Conservation (phyloP, 2,888 invertebrate species). For the Tiliacea aurago region DNA sequence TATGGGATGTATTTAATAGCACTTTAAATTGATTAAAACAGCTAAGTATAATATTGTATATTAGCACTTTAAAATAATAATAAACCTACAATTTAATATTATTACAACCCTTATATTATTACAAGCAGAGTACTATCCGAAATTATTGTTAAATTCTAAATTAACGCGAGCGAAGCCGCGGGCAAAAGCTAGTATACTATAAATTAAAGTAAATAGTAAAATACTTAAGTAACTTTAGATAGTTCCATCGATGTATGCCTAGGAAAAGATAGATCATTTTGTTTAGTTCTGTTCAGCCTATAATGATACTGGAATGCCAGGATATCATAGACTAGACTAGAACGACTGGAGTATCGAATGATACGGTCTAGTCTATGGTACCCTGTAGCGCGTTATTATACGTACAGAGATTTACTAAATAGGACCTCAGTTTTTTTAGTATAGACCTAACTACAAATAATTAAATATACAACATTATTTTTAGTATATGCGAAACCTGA, state of each 20-base stretch:
- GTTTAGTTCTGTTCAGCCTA: not conserved
- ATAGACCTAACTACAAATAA: too few species aligned
- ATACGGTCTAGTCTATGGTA: not conserved
- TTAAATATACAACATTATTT: too few species aligned
- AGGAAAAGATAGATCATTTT: not conserved
- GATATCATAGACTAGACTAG: not conserved
- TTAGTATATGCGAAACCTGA: too few species aligned
- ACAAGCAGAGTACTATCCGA: too few species aligned
- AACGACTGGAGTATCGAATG: not conserved
- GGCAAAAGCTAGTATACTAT: constrained; percentile 14
- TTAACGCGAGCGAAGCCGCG: too few species aligned
- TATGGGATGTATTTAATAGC: too few species aligned
- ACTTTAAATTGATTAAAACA: too few species aligned
- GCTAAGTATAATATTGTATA: too few species aligned
- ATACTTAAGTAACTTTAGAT: not conserved
- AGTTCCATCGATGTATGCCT: not conserved
- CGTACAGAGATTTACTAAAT: not conserved
- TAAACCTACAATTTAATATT: too few species aligned
- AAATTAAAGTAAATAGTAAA: not conserved
- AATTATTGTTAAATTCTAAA: too few species aligned
- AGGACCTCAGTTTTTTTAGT: not conserved
- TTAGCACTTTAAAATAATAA: too few species aligned
- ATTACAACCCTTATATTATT: too few species aligned
- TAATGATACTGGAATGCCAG: not conserved
- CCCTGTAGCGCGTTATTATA: not conserved